Percentiles rank a stretch among this genome's conserved stretches.
These are phyloP conservation scores for Myotis myotis DNA, from an alignment of 2,797 vertebrate genomes.

Conservation along the genomic window DNA sequence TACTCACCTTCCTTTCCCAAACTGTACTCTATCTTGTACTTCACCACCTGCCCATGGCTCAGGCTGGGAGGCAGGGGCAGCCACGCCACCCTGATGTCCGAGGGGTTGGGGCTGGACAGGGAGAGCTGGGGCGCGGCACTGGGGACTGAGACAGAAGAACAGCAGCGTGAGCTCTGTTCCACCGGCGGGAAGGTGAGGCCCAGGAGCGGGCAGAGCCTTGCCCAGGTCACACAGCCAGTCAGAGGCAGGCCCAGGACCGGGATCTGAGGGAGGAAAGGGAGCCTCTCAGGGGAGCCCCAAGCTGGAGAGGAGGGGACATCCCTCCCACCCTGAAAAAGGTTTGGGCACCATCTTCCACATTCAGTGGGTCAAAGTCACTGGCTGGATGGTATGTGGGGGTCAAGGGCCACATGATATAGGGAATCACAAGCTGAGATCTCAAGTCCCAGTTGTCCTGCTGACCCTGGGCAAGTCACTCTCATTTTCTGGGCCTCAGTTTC, in stretches of 20 bases:
- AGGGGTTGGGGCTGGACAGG: constrained; percentile 92
- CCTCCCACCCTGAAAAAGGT: neutral
- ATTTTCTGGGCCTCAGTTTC: constrained; percentile 53
- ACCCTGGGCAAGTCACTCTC: constrained; percentile 42
- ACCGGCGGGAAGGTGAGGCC: constrained; percentile 39
- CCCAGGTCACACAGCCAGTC: constrained; percentile 56
- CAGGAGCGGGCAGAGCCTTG: constrained; percentile 27
- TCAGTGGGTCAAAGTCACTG: neutral
- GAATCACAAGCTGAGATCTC: neutral
- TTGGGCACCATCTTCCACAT: neutral
- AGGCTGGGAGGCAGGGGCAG: constrained; percentile 90
- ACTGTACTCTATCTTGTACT: constrained; percentile 95
- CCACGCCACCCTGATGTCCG: constrained; percentile 94
- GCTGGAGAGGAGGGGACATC: neutral
- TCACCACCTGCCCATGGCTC: constrained; percentile 92
- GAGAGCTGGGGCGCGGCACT: constrained; percentile 93
- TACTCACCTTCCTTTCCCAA: constrained; percentile 91
- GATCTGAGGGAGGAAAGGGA: constrained; percentile 59
- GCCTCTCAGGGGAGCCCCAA: constrained; percentile 46
- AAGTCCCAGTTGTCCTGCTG: neutral
- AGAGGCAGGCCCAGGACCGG: constrained; percentile 51
- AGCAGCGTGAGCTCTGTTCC: constrained; percentile 42
- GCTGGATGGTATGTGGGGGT: neutral
- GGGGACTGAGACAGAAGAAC: constrained; percentile 88
- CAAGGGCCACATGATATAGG: neutral